Conservation (phyloP, 2,113 vertebrate species). For the Phodopus roborovskii region DNA sequence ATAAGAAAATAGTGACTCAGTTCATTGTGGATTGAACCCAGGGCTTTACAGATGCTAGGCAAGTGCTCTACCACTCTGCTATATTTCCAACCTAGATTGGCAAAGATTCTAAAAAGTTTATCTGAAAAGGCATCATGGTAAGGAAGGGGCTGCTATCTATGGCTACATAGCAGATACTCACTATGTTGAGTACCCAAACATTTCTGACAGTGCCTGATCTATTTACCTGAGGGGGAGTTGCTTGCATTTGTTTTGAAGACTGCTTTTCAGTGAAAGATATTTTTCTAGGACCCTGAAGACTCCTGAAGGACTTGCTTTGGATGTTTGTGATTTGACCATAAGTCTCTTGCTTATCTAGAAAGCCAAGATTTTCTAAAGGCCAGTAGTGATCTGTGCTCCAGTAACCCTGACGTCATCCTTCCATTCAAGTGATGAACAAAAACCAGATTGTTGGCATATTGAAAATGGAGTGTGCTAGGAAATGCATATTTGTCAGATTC, state of each 20-base stretch:
- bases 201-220: not conserved
- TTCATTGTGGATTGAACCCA: not conserved
- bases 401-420: constrained; percentile 71
- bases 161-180: not conserved
- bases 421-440: constrained; percentile 71
- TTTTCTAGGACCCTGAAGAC: constrained; percentile 30
- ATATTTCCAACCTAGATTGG: not conserved
- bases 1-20: not conserved
- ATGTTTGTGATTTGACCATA: constrained; percentile 54
- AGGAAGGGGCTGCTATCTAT: not conserved
- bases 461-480: constrained; percentile 64
- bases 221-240: not conserved
- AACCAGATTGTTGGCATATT: constrained; percentile 71
- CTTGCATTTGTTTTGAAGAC: constrained; percentile 55
- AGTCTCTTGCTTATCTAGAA: constrained; percentile 60
- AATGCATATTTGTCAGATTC: constrained; percentile 69
- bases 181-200: not conserved
- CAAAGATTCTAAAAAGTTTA: constrained; percentile 6
- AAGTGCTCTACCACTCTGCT: not conserved
- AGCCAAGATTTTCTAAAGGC: constrained; percentile 51
- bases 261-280: constrained; percentile 44
- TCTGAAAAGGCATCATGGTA: not conserved
- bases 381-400: constrained; percentile 41
- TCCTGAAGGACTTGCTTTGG: constrained; percentile 11
- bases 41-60: not conserved